phyloP scores from a whole-genome alignment of 1,140 invertebrate species.

The Zelostemma sp. region DNA sequence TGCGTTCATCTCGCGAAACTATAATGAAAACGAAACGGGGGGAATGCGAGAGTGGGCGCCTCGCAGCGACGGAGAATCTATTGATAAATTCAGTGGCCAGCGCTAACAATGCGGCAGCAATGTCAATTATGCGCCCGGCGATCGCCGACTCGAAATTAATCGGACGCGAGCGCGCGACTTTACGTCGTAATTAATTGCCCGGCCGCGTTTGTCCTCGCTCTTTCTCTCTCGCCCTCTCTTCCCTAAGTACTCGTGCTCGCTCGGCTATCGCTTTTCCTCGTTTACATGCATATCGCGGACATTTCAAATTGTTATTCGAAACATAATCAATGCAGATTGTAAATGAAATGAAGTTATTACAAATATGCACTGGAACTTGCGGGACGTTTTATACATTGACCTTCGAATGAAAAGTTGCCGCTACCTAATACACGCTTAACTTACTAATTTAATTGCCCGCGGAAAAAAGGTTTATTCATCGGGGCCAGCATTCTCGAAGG shows the following conservation, averaged over 20 bases:
- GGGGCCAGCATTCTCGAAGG: too few relatives aligned
- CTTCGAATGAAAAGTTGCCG: neutral
- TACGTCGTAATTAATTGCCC: constrained; percentile 60
- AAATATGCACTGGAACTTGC: too few relatives aligned
- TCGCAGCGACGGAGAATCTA: constrained; percentile 43
- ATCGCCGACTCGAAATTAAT: constrained; percentile 58
- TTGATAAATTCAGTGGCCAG: constrained; percentile 65
- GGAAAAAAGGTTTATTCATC: too few relatives aligned
- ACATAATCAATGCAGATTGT: constrained; percentile 18
- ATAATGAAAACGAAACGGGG: constrained; percentile 28
- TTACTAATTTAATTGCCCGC: too few relatives aligned
- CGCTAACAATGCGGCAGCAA: constrained; percentile 66
- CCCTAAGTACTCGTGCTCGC: constrained; percentile 18
- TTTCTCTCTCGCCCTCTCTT: constrained; percentile 16
- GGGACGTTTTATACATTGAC: neutral
- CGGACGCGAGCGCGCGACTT: constrained; percentile 56
- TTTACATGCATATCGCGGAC: constrained; percentile 48
- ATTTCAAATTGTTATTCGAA: constrained; percentile 45
- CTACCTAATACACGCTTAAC: too few relatives aligned
- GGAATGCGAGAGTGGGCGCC: constrained; percentile 28
- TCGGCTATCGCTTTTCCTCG: constrained; percentile 40
- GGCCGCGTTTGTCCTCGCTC: constrained; percentile 17
- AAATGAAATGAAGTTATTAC: neutral
- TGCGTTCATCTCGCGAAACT: constrained; percentile 43
- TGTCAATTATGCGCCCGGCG: constrained; percentile 63